These are phyloP conservation scores for Hoplodrina blanda DNA, from an alignment of 2,888 invertebrate genomes.

Conservation along the genomic window DNA sequence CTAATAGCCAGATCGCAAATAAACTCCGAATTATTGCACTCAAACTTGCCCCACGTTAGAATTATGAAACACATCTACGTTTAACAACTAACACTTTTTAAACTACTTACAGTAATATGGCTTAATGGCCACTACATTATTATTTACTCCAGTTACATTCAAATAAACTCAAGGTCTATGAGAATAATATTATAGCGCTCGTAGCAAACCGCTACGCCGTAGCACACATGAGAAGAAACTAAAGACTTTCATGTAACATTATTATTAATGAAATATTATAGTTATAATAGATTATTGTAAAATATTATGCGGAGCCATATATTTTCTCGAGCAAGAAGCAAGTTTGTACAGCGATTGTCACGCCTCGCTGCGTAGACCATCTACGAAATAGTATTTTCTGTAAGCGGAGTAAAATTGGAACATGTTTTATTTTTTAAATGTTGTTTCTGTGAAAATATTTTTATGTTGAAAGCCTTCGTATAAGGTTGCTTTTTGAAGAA, in stretches of 20 bases:
- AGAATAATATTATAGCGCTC: conserved; percentile 28
- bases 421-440: conserved; percentile 58
- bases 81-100: conserved; percentile 56
- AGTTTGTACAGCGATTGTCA: conserved; percentile 69
- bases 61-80: conserved; percentile 71
- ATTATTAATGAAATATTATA: conserved; percentile 61
- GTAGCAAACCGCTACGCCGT: conserved; percentile 65
- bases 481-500: conserved; percentile 6
- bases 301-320: conserved; percentile 65
- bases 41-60: conserved; percentile 75
- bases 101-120: conserved; percentile 34
- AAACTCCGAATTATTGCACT: conserved; percentile 87
- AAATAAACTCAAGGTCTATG: conserved; percentile 46
- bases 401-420: conserved; percentile 52
- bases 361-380: conserved; percentile 68
- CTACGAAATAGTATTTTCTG: conserved; percentile 69
- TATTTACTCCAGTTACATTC: conserved; percentile 36
- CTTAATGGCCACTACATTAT: conserved; percentile 2
- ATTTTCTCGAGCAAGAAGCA: conserved; percentile 63
- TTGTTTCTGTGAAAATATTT: conserved; percentile 34
- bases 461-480: conserved; percentile 25
- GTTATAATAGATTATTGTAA: conserved; percentile 65
- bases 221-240: conserved; percentile 53
- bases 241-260: conserved; percentile 39
- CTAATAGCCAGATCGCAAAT: conserved; percentile 88